Percentiles rank a stretch among this genome's conserved stretches.
phyloP scores from a whole-genome alignment of 2,888 invertebrate genomes.

The Eucriotettix oculatus region DNA sequence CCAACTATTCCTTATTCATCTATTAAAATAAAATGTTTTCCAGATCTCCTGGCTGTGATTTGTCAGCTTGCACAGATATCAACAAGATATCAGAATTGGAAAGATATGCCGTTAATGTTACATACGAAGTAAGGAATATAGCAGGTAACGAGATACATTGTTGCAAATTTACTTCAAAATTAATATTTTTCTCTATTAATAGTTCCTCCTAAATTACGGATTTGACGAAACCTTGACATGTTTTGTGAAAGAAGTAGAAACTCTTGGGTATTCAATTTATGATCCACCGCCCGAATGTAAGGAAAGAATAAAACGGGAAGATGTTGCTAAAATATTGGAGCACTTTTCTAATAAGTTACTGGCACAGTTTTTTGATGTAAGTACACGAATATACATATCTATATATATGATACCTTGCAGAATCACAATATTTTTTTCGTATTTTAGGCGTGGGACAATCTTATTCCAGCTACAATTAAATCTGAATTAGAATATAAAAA shows the following conservation, averaged over 20 bases:
- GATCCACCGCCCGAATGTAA: neutral
- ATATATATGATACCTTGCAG: neutral
- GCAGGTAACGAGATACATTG: neutral
- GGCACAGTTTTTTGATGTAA: slow-evolving; percentile 20
- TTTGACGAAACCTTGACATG: slow-evolving; percentile 17
- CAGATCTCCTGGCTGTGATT: slow-evolving; percentile 27
- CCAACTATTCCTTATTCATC: too few relatives aligned
- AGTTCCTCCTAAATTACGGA: slow-evolving; percentile 19
- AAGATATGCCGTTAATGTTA: neutral
- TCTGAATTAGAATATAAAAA: slow-evolving; percentile 20
- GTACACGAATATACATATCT: neutral
- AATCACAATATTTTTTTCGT: neutral
- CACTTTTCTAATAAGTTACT: slow-evolving; percentile 15
- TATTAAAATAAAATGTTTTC: too few relatives aligned
- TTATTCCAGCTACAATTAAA: slow-evolving; percentile 18
- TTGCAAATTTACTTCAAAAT: neutral
- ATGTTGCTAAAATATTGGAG: slow-evolving; percentile 14
- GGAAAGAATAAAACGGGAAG: slow-evolving; percentile 8
- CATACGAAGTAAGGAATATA: neutral
- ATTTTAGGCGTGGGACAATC: slow-evolving; percentile 20
- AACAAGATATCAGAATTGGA: neutral
- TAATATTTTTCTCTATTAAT: neutral
- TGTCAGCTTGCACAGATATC: neutral
- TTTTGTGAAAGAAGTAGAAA: slow-evolving; percentile 13
- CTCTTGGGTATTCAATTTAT: neutral